Base-by-base conservation (phyloP, 2,797 vertebrate species). In the Falco naumanni region DNA sequence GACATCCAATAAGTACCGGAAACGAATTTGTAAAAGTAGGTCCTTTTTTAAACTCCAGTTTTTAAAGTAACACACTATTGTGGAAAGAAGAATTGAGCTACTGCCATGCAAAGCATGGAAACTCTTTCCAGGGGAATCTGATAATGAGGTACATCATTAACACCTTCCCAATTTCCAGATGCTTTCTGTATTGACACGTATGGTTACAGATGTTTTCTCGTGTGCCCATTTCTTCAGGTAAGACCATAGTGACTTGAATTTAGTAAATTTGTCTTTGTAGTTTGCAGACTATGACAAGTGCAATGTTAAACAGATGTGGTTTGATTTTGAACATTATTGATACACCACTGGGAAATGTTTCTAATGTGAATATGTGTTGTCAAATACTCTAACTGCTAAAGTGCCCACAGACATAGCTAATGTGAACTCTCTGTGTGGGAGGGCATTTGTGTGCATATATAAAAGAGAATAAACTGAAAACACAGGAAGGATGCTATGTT, bases 241-340 rank as follows among this genome's bases (percentile, higher is more conserved):
- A 96, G 64, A 57, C 68, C 61, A 29, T 41, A 84, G 88, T 68
- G 72, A 94, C 94, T 82, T 95, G 79, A 89, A 84, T 86, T 95
- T 54, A 89, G 82, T 95, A 91, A 83, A 90, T 94, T 82, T 95
- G 33, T 90, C 66, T 26, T 82, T 33, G 20, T 11, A 20, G 34
- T 74, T 77, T 93, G n/a, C 37, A 71, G 37, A 17, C 56, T 87
- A 16, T 91, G 84, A 89, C 84, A 96, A 87, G 41, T 75, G 61
- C 71, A 87, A 71, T 2, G 18, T 84, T 94, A 95, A 94, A 76
- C 66, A 91, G 86, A 93, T 69, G 54, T 81, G 94, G 92, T 96
- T 97, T 69, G 86, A 92, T 95, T 94, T 86, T 89, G 91, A 90
- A 71, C 68, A 85, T 71, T 65, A 84, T 89, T 94, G 95, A 80